A percentile compares a stretch with the other conserved stretches of the same genome.
Conservation (phyloP, 2,113 vertebrate genomes). For the Bos indicus region DNA sequence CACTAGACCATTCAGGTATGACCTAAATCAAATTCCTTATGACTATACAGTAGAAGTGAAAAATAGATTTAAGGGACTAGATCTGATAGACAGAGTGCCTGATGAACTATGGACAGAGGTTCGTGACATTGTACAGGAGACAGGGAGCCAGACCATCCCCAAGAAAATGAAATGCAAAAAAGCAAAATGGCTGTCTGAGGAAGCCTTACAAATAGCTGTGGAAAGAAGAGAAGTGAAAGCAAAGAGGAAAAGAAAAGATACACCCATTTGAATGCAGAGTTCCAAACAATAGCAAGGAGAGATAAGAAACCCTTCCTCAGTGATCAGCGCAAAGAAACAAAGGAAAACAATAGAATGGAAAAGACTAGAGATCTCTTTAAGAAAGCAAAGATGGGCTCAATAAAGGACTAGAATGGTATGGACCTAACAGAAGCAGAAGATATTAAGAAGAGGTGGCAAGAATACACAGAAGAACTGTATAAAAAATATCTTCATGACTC, state of each 20-base stretch:
- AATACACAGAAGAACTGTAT: not conserved
- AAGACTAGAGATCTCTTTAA: not conserved
- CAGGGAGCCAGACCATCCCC: not conserved
- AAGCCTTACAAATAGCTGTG: not conserved
- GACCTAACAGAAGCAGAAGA: not conserved
- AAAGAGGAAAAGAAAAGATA: not conserved
- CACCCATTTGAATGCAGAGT: not conserved
- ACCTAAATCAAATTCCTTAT: not conserved
- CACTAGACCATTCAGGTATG: not conserved
- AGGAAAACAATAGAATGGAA: not conserved
- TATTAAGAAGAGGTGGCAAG: not conserved
- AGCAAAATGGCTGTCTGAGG: not conserved
- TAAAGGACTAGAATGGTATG: not conserved
- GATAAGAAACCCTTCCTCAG: not conserved
- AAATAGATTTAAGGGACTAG: not conserved
- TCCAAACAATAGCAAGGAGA: not conserved
- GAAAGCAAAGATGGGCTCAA: not conserved
- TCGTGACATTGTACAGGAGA: not conserved
- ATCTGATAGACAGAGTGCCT: not conserved
- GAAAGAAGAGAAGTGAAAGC: not conserved
- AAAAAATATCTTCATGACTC: not conserved
- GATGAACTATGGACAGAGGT: not conserved
- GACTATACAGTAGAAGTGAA: not conserved
- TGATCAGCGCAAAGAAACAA: not conserved
- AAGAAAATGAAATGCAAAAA: not conserved